Base-by-base conservation (phyloP, 2,888 invertebrate species). In the Acleris holmiana region DNA sequence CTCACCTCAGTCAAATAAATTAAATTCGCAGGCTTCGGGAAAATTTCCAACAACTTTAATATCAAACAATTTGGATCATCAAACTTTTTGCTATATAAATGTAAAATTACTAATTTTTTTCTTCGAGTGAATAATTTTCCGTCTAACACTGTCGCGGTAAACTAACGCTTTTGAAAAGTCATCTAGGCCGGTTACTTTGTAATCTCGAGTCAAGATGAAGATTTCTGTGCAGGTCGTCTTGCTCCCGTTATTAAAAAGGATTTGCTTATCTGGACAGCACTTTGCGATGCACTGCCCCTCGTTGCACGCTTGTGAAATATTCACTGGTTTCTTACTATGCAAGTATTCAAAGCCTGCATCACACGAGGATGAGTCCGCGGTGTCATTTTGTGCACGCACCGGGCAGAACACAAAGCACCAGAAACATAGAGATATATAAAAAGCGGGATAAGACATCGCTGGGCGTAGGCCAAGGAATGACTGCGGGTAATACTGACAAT, bases 1-100 rank as follows among this genome's bases (percentile, higher is more conserved):
- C 51, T 60, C 29, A 60, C 60, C 51, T 60, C 60, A 7, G 51
- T 51, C 10, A 51, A n/a, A 51, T 60, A 51, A 2, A 15, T 18
- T 10, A 13, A 18, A n/a, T 35, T 4, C 15, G 0, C 7, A 10
- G 59, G 23, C 25, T 44, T 29, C 21, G 3, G 2, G 25, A 21
- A 51, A 19, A 13, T 0, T 0, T 21, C 13, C 2, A 13, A 6
- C 6, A 61, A 17, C 4, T 40, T 7, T 1, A 21, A 35, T 35
- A 35, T 2, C 2, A n/a, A 19, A 47, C 53, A 47, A 4, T 5
- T 5, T 10, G 2, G 2, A 10, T 21, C 7, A 41, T 3, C 1
- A 61, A 54, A 61, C 15, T 41, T 41, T 4, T 59, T 25, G n/a
- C 23, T 41, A 10, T 23, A 59, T 17, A 17, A 49, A 41, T 18